Evolutionary conservation across 2,113 vertebrate genomes (phyloP).

Genomic region (Onychostoma macrolepis): DNA sequence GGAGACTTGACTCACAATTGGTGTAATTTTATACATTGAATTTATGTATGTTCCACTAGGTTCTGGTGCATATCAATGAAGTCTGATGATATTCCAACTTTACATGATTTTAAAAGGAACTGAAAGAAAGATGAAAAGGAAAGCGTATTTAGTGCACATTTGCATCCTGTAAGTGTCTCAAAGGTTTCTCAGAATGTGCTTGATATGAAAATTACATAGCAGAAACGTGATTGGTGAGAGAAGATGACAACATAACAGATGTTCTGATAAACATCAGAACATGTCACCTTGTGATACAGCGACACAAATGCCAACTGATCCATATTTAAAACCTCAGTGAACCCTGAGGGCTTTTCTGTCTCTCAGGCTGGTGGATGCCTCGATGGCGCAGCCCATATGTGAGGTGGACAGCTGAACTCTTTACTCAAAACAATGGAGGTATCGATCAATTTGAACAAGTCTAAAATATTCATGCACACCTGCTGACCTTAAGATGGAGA

Average conservation of each 20-base stretch:
- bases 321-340: conserved; percentile 63
- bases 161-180: neutral
- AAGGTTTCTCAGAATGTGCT: neutral
- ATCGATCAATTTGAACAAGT: conserved; percentile 5
- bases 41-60: neutral
- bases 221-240: neutral
- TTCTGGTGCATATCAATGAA: no score
- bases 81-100: neutral
- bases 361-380: conserved; percentile 31
- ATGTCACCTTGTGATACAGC: conserved; percentile 20
- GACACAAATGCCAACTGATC: conserved; percentile 62
- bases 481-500: conserved; percentile 24
- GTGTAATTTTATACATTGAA: neutral
- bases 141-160: neutral
- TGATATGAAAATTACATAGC: neutral
- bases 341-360: conserved; percentile 54
- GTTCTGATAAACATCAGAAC: conserved; percentile 1
- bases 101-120: neutral
- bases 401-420: neutral
- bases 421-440: neutral
- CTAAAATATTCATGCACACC: conserved; percentile 19
- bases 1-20: neutral
- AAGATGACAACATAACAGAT: conserved; percentile 2
- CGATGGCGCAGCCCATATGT: conserved; percentile 5
- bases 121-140: no score